Conservation (phyloP, 2,888 invertebrate species). For the Synanthedon tipuliformis region DNA sequence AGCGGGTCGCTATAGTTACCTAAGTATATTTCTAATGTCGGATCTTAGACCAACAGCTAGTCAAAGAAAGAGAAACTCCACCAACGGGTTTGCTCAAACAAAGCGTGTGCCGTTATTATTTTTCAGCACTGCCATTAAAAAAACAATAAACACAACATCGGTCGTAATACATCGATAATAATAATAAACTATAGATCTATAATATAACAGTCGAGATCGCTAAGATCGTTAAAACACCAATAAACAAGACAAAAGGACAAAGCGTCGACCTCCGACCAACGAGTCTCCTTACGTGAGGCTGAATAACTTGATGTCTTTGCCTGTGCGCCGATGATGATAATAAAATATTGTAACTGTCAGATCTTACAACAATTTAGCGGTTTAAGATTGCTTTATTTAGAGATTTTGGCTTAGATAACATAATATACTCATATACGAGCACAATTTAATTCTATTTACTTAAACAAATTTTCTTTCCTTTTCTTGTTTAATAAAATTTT, state of each 20-base stretch:
- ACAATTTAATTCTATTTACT: too few relatives aligned
- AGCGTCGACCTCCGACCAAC: slow-evolving; percentile 14
- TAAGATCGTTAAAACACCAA: slow-evolving; percentile 19
- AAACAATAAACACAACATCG: not conserved
- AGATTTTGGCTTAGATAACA: too few relatives aligned
- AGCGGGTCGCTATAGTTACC: too few relatives aligned
- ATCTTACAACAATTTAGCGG: slow-evolving; percentile 23
- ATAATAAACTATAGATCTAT: slow-evolving; percentile 26
- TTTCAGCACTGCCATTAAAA: too few relatives aligned
- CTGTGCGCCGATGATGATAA: slow-evolving; percentile 25
- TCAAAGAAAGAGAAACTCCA: too few relatives aligned
- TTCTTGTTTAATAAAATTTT: too few relatives aligned
- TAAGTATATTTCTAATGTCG: too few relatives aligned
- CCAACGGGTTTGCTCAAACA: too few relatives aligned
- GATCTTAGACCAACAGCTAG: too few relatives aligned
- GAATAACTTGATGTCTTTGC: slow-evolving; percentile 22
- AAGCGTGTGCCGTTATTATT: too few relatives aligned
- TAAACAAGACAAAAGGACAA: slow-evolving; percentile 27
- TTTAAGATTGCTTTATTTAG: not conserved
- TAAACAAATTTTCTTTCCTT: too few relatives aligned
- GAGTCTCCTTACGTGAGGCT: slow-evolving; percentile 24
- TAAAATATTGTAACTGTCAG: slow-evolving; percentile 21
- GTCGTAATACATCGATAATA: slow-evolving; percentile 8
- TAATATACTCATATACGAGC: too few relatives aligned
- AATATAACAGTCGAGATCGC: slow-evolving; percentile 15